These are phyloP conservation scores for Anticlea derivata DNA, from an alignment of 2,888 invertebrate species.

Conservation along the genomic window DNA sequence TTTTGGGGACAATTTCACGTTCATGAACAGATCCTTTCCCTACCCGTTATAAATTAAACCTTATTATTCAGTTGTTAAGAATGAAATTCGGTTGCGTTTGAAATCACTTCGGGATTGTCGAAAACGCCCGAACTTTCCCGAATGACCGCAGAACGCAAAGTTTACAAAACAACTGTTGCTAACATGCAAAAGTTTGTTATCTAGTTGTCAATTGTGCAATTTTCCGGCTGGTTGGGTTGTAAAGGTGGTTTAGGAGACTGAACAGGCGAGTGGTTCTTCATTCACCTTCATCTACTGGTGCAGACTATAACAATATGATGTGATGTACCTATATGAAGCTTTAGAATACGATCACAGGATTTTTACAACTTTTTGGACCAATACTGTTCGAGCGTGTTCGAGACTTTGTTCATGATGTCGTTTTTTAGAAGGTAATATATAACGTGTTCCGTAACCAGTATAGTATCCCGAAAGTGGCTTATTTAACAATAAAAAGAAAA, in stretches of 20 bases:
- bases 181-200: slow-evolving; percentile 35
- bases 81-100: not conserved
- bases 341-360: no score
- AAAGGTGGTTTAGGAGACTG: slow-evolving; percentile 19
- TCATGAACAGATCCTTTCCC: not conserved
- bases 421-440: no score
- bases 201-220: slow-evolving; percentile 34
- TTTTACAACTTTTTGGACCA: no score
- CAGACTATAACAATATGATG: no score
- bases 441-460: no score
- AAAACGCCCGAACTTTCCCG: slow-evolving; percentile 14
- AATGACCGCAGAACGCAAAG: slow-evolving; percentile 18
- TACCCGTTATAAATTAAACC: not conserved
- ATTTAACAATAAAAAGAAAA: no score
- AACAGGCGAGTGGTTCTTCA: no score
- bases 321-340: no score
- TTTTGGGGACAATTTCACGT: slow-evolving; percentile 42
- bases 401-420: no score
- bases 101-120: slow-evolving; percentile 11
- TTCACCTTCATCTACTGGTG: no score
- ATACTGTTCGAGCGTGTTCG: no score
- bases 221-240: slow-evolving; percentile 6
- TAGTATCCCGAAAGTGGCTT: no score
- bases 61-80: slow-evolving; percentile 6
- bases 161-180: slow-evolving; percentile 45